Base-by-base conservation (phyloP, 2,113 vertebrate species). In the Lepus timidus region DNA sequence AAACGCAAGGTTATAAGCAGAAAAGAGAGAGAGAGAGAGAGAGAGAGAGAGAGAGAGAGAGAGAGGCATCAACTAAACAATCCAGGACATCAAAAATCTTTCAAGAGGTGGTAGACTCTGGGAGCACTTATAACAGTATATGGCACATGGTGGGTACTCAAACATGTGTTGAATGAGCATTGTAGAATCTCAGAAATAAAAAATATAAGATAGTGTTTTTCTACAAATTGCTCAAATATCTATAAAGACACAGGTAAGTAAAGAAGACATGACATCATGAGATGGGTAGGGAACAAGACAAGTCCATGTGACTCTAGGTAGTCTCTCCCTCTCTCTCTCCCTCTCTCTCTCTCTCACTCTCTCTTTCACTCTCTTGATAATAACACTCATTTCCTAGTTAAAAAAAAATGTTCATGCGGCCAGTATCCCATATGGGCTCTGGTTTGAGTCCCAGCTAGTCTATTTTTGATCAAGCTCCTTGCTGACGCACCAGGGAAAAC, bases 141-240 rank as follows among this genome's bases (percentile, higher is more conserved):
- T 76, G 61, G 11, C 1, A 29, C 1, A 16, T 0, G n/a, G 9
- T n/a, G 49, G 51, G 19, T 27, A 55, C 1, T 55, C 16, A 55
- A 29, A 33, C 13, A 4, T 20, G 52, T 55, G 11, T 65, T 49
- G 19, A 89, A 62, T 19, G 4, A 44, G 4, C 80, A 58, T 39
- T 84, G 6, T 36, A 75, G 25, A 81, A 68, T 92, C 75, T 67
- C 19, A 93, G 67, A 79, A 90, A 79, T 78, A 49, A 79, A 88
- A 23, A 33, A 55, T 6, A 67, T 6, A 67, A 58, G 55, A 14
- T 2, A 29, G 0, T 58, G 16, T 71, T 36, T 49, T 3, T n/a
- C 31, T 61, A 61, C 16, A 51, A 58, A 11, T 13, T 61, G n/a
- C 33, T 79, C 39, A 75, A 22, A 70, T 55, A 55, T 27, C n/a